Base-by-base conservation (phyloP, 1,140 invertebrate species). In the Harpegnathos saltator region DNA sequence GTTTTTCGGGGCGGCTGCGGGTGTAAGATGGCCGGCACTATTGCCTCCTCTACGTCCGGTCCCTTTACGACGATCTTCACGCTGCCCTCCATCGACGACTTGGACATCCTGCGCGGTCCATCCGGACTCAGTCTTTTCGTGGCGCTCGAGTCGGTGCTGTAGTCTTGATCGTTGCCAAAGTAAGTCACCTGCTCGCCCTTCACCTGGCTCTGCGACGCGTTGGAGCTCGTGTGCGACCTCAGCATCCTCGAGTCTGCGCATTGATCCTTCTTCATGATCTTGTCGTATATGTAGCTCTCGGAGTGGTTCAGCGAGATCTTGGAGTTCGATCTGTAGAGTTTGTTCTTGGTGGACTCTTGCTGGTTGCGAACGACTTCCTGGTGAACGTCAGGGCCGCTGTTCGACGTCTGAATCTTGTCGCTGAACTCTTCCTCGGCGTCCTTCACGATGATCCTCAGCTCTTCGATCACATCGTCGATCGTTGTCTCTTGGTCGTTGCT, bases 401-500 rank as follows among this genome's bases (percentile, higher is more conserved):
- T 81, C 44, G 77, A 44, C 19, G 88, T 83, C 11, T 63, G 86
- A 88, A 89, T 88, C 68, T 91, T 88, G 85, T 94, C 90, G 87
- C 94, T 94, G 84, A 95, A 96, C 86, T 96, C 95, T 89, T 97
- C 96, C 0, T 98, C 97, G 0, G 97, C 97, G 80, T 98, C 97
- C 90, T 97, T 98, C 0, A 98, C 97, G 68, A 98, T 97, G 86
- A 97, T 98, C 85, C 97, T 95, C 38, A 98, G 92, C 91, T 98
- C 97, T 92, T 97, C 97, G 89, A 98, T 98, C 0, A 98, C 97
- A 93, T 98, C 97, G 85, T 98, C 97, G 66, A 98, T 98, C 17
- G 97, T 98, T 0, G 97, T 97, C 93, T 98, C 97, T 65, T 97
- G 97, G 87, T 97, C 97, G 63, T 97, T 96, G 69, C 96, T 95